Conservation (phyloP, 1,140 invertebrate species). For the fruit fly (Drosophila melanogaster) region DNA sequence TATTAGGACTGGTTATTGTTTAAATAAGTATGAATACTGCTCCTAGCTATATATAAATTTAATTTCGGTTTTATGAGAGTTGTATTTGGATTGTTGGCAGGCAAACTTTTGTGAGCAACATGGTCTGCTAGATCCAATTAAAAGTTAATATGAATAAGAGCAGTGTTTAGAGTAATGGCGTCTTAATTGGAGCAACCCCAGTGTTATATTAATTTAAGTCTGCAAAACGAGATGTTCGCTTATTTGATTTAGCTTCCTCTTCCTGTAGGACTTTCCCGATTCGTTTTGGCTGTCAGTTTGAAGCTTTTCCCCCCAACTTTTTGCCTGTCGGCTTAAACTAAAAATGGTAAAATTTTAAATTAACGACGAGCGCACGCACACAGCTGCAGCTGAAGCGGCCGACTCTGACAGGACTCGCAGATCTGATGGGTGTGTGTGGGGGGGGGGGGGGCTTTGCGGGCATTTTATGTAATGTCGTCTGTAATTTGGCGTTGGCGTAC, state of each 20-base stretch:
- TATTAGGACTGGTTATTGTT: no score
- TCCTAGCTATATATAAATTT: no score
- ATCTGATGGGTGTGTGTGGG: constrained; percentile 15
- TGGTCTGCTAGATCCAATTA: no score
- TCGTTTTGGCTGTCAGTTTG: constrained; percentile 31
- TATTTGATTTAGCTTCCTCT: neutral
- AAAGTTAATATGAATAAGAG: no score
- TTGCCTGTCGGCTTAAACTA: constrained; percentile 59
- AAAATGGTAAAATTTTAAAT: constrained; percentile 74
- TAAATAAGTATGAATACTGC: neutral
- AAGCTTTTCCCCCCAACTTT: constrained; percentile 24
- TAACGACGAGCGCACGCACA: constrained; percentile 47
- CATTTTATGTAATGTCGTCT: constrained; percentile 74
- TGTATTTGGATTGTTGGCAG: neutral
- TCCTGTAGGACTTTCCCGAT: constrained; percentile 20
- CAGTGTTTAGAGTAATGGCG: neutral
- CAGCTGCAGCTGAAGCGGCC: constrained; percentile 7
- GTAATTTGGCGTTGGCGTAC: constrained; percentile 73
- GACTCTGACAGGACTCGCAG: constrained; percentile 31
- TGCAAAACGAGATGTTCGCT: neutral
- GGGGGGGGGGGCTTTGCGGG: constrained; percentile 36
- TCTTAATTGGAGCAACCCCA: neutral
- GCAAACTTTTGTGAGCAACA: neutral
- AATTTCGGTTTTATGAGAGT: neutral
- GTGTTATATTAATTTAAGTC: neutral